Conservation (phyloP, 2,888 invertebrate species). For the Eristalis tenax region DNA sequence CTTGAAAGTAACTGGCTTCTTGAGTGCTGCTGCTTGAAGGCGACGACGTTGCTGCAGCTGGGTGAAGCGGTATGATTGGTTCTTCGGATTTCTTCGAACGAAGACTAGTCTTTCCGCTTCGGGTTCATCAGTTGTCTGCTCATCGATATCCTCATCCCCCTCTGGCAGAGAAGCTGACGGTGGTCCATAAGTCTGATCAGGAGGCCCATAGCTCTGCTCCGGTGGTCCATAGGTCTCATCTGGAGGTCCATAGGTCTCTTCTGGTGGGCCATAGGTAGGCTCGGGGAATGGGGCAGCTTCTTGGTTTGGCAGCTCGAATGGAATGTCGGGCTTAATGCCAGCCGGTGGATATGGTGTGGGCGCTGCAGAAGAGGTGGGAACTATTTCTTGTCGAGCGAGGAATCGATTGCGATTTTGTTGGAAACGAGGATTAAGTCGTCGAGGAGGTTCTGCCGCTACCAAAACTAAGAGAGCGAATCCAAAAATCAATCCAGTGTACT, state of each 20-base stretch:
- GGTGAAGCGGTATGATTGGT: slow-evolving; percentile 19
- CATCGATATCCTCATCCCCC: slow-evolving; percentile 21
- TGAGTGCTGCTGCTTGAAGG: slow-evolving; percentile 21
- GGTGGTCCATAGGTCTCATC: slow-evolving; percentile 38
- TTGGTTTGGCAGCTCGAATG: slow-evolving; percentile 62
- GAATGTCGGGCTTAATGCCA: slow-evolving; percentile 55
- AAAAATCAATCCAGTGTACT: slow-evolving; percentile 18
- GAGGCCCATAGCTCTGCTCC: not conserved
- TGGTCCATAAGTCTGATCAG: slow-evolving; percentile 30
- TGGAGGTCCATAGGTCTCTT: slow-evolving; percentile 31
- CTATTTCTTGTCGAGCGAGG: slow-evolving; percentile 52
- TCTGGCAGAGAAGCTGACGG: slow-evolving; percentile 20
- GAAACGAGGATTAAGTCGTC: slow-evolving; percentile 35
- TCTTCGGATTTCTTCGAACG: not conserved
- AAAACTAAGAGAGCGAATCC: slow-evolving; percentile 34
- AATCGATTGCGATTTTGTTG: slow-evolving; percentile 54
- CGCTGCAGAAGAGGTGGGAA: slow-evolving; percentile 29
- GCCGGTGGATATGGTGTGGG: slow-evolving; percentile 56
- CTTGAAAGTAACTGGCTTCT: not conserved
- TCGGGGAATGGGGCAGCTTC: slow-evolving; percentile 35
- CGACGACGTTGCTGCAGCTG: not conserved
- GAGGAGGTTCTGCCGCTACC: slow-evolving; percentile 45
- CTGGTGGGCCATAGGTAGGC: not conserved
- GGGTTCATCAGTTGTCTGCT: slow-evolving; percentile 53
- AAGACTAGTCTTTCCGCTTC: slow-evolving; percentile 52